Base-by-base conservation (phyloP, 1,140 invertebrate genomes). In the Drosophila eugracilis region DNA sequence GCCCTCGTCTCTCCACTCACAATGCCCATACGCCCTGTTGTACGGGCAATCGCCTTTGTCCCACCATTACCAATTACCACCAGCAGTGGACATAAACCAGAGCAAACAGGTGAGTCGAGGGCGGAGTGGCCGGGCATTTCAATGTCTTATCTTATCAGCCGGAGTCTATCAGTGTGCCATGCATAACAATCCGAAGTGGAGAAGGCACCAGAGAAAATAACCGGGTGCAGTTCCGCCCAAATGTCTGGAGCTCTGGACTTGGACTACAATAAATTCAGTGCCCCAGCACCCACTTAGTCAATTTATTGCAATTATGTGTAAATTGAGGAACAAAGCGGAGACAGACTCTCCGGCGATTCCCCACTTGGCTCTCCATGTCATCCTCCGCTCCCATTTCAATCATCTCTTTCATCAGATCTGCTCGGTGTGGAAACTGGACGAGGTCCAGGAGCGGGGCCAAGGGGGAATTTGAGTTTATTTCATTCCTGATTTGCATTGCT, bases 261-360 rank as follows among this genome's bases (percentile, higher is more conserved):
- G 55, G 55, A 45, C 55, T 41, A 60, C 55, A 73, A 78, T 74
- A 60, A 57, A 78, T 77, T 60, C 62, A 44, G 41, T 17, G 41
- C 30, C 44, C 59, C 28, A 15, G 44, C 65, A 53, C 67, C 67
- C 49, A 59, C 54, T 66, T 37, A 81, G 59, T 78, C 77, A 86
- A 86, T 86, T 86, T 86, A 86, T 88, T 78, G 83, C 81, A 86
- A 88, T 86, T 86, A 86, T 81, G 81, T 86, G 81, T 81, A 86
- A 86, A 86, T 86, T 86, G 69, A 78, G 74, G 78, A 77, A 86
- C 81, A 86, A 86, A 81, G 81, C 73, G 63, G 62, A 47, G 69
- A 57, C 63, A 77, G 80, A 49, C 42, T 37, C 28, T 14, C 34
- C 0, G 30, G 4, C n/a, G 32, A 39, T 15, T 21, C 22, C 32